Percentiles rank a stretch among this genome's conserved stretches.
Conservation (phyloP, 2,113 vertebrate species). For the Spea multiplicata region DNA sequence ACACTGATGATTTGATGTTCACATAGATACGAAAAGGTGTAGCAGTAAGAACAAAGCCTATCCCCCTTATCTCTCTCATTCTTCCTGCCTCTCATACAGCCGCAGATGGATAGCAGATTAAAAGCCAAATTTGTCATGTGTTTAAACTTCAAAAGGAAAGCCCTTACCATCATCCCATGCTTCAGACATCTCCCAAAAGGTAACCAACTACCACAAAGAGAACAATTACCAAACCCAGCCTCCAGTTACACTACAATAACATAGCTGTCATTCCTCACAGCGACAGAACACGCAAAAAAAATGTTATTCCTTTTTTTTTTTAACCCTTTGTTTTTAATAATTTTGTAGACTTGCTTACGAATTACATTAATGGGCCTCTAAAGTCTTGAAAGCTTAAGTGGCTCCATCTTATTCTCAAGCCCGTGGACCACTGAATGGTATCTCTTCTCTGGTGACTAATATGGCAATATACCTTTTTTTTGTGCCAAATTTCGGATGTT, state of each 20-base stretch:
- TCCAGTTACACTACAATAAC: constrained; percentile 36
- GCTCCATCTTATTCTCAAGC: too few species aligned
- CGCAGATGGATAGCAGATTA: constrained; percentile 41
- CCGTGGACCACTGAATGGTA: too few species aligned
- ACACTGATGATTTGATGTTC: constrained; percentile 7
- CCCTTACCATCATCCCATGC: constrained; percentile 43
- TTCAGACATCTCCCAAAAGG: constrained; percentile 41
- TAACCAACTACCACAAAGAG: constrained; percentile 42
- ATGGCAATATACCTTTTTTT: too few species aligned
- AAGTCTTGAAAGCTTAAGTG: too few species aligned
- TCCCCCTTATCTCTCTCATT: constrained; percentile 34
- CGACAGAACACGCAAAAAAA: constrained; percentile 7
- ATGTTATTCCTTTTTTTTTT: background rate
- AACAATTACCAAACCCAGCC: constrained; percentile 22
- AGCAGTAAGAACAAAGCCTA: constrained; percentile 23
- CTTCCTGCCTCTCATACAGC: constrained; percentile 29
- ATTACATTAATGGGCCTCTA: too few species aligned
- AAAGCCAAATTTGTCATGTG: constrained; percentile 47
- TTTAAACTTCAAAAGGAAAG: constrained; percentile 44
- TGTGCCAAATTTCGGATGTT: too few species aligned
- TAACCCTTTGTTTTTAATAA: too few species aligned
- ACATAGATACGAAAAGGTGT: constrained; percentile 17
- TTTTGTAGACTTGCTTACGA: background rate
- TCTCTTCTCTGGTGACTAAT: too few species aligned
- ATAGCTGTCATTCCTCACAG: constrained; percentile 37